Base-by-base conservation (phyloP, 2,888 invertebrate genomes). In the Zhengitettix transpicula region DNA sequence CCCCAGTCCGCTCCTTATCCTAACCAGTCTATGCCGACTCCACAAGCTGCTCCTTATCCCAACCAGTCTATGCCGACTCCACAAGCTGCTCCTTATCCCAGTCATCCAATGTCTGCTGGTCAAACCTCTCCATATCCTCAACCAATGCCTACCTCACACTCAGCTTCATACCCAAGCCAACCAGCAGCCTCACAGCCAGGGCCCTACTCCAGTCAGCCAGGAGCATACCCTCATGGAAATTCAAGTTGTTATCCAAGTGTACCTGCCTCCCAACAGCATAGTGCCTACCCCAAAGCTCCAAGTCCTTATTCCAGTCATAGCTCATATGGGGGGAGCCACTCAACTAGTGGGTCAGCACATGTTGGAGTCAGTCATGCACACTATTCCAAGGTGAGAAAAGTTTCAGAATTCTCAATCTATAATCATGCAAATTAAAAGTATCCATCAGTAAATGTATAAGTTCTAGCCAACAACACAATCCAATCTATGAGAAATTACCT, bases 11-110 rank as follows among this genome's bases (percentile, higher is more conserved):
- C 40, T 40, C 41, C 55, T 47, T 52, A 54, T 17, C 42, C 54
- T n/a, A 55, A 16, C 17, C 42, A 17, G 10, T 40, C 11, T 58
- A 40, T 51, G 28, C 42, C 58, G 1, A 40, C 42, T 42, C 44
- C 62, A 57, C 59, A 61, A 17, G 41, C 65, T 14, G 62, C 44
- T 51, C 17, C 51, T 17, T 47, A 42, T 14, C 40, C 54, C 9
- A 54, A 14, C 40, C 54, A 54, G 14, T 16, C 54, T 28, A 40
- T 51, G 28, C 42, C 58, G 1, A 40, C 42, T 42, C 44, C 62
- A 57, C 59, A 61, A 40, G 41, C 65, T 14, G 14, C 15, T n/a
- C 12, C 14, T 12, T 28, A 16, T 54, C 16, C 54, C 16, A 54
- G 54, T 28, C 16, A 54, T 15, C 40, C 54, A 14, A 40, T 51